These are phyloP conservation scores for Drosophila kokeensis DNA, from an alignment of 2,888 invertebrate genomes.

Conservation along the genomic window DNA sequence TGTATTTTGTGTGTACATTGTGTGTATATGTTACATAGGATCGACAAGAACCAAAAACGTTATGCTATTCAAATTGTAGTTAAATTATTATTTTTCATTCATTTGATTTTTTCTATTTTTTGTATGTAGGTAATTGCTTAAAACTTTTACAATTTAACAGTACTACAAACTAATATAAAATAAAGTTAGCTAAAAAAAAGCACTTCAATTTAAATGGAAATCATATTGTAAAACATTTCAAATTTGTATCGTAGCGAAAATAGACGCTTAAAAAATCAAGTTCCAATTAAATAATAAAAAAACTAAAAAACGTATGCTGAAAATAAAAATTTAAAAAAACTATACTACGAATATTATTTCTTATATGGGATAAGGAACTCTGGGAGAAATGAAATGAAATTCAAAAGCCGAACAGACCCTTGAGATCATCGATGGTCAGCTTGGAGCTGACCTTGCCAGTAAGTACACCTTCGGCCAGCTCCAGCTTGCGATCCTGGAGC, in stretches of 20 bases:
- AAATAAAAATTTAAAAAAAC: slow-evolving; percentile 29
- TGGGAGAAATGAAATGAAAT: background rate
- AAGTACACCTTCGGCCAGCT: slow-evolving; percentile 91
- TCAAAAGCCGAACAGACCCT: slow-evolving; percentile 88
- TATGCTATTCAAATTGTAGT: slow-evolving; percentile 76
- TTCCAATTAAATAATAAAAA: slow-evolving; percentile 40
- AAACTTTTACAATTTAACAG: slow-evolving; percentile 13
- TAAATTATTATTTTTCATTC: slow-evolving; percentile 48
- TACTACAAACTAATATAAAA: slow-evolving; percentile 35
- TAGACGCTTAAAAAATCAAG: slow-evolving; percentile 45
- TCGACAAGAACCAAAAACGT: slow-evolving; percentile 70
- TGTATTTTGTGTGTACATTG: slow-evolving; percentile 25
- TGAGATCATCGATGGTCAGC: slow-evolving; percentile 92
- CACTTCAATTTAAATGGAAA: slow-evolving; percentile 37
- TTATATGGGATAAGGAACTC: background rate
- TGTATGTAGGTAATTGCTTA: slow-evolving; percentile 36
- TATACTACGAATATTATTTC: background rate
- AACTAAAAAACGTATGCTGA: slow-evolving; percentile 24
- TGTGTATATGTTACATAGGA: slow-evolving; percentile 38
- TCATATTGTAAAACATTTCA: slow-evolving; percentile 44
- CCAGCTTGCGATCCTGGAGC: slow-evolving; percentile 92
- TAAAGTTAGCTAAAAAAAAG: slow-evolving; percentile 32
- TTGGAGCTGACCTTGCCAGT: slow-evolving; percentile 90
- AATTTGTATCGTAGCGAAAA: slow-evolving; percentile 57
- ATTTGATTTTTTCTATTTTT: slow-evolving; percentile 2